Percentiles rank a stretch among this genome's conserved stretches.
phyloP scores from a whole-genome alignment of 2,113 vertebrate genomes.

The Camelus dromedarius region DNA sequence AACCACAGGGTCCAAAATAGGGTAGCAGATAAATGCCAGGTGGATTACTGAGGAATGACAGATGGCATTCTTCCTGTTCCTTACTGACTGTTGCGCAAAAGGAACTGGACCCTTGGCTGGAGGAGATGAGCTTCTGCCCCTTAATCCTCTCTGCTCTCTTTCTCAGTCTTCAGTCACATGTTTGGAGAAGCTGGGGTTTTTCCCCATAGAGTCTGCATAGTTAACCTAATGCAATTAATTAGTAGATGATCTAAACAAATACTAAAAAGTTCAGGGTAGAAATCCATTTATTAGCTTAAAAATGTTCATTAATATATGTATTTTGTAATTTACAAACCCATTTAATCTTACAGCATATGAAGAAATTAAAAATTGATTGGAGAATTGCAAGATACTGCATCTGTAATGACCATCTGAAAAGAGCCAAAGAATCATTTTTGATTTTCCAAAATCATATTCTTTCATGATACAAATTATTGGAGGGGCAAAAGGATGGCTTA shows the following conservation, averaged over 20 bases:
- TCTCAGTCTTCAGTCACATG: not conserved
- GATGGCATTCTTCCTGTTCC: not conserved
- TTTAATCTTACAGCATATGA: not conserved
- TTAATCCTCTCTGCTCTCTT: conserved; percentile 7
- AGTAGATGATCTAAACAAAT: not conserved
- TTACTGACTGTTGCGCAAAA: not conserved
- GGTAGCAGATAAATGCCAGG: not conserved
- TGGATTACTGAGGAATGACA: conserved; percentile 20
- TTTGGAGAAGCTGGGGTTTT: not conserved
- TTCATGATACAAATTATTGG: not conserved
- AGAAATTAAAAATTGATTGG: conserved; percentile 20
- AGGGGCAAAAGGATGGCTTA: not conserved
- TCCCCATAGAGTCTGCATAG: not conserved
- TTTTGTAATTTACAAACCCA: not conserved
- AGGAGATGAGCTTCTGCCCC: not conserved
- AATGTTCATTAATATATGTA: not conserved
- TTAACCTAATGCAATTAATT: conserved; percentile 29
- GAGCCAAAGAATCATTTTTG: not conserved
- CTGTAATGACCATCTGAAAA: not conserved
- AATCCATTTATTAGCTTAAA: not conserved
- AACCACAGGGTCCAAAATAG: conserved; percentile 21
- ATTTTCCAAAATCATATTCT: conserved; percentile 11
- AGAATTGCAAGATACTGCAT: not conserved
- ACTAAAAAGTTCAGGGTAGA: not conserved
- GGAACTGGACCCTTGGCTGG: not conserved